Evolutionary conservation across 2,797 vertebrate species (phyloP), one percentile per base, ranked within the genome.

Genomic region (Tapera naevia): DNA sequence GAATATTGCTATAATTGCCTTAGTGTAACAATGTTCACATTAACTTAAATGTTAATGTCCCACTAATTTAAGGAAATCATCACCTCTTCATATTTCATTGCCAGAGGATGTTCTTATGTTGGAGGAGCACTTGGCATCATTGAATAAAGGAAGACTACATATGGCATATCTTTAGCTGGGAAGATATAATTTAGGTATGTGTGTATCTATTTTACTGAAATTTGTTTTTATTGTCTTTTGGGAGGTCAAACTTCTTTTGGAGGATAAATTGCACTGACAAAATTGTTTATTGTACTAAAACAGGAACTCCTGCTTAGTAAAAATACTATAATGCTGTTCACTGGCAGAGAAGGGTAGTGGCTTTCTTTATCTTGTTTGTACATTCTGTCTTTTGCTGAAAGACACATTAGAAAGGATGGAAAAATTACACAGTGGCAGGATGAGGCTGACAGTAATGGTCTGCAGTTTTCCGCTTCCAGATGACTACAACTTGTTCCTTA

Each of bases 11-110:
- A 97, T 97, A 97, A 98, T 97, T 98, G 97, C 93, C 95, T 97
- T 97, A 97, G 92, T 95, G 88, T 97, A 97, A 96, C 60, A 61
- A 80, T 92, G 79, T 97, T 97, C 97, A 75, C 76, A 95, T 97
- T 98, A 97, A 97, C 93, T 98, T 98, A 96, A 97, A 98, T 98
- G 97, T 97, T 97, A 97, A 97, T 96, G 96, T 96, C 96, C 89
- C 97, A 80, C 95, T 97, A 92, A 96, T 97, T 97, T 95, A 90
- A 96, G 64, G 80, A 98, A 97, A 96, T 97, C 64, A 95, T 97
- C 80, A 86, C 87, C 83, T 95, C 84, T 97, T 96, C 86, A 88
- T 97, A 97, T 97, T 95, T 98, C 94, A 96, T 95, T 95, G 89
- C 93, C 86, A 96, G 90, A 95, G 93, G 97, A 92, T 7, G 5